phyloP scores from a whole-genome alignment of 2,797 vertebrate species.

The Hoplostethus atlanticus region DNA sequence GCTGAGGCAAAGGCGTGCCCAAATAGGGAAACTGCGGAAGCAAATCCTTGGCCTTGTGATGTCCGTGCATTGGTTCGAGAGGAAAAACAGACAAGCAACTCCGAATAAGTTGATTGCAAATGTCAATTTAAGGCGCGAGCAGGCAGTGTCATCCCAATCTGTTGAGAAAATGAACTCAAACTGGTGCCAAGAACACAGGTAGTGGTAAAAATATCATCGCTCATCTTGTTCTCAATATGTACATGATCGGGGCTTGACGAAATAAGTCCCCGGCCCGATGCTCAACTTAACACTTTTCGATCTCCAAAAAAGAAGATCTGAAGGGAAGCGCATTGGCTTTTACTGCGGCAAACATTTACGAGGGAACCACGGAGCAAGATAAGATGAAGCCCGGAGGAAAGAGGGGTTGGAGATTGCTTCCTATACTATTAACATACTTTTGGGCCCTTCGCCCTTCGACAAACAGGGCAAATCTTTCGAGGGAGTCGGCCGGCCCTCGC shows the following conservation, averaged over 20 bases:
- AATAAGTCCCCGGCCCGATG: conserved; percentile 37
- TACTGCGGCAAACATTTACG: conserved; percentile 36
- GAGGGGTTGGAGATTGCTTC: background rate
- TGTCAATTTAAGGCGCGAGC: background rate
- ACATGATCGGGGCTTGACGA: conserved; percentile 57
- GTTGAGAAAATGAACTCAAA: conserved; percentile 6
- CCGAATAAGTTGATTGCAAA: too few species aligned
- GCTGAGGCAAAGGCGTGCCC: too few species aligned
- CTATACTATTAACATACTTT: conserved; percentile 19
- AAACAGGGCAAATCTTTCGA: background rate
- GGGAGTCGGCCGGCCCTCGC: background rate
- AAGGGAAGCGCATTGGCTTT: conserved; percentile 9
- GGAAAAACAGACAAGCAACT: too few species aligned
- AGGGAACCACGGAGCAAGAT: conserved; percentile 9
- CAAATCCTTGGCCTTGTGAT: too few species aligned
- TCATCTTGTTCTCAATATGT: conserved; percentile 49
- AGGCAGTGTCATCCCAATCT: background rate
- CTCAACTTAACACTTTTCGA: conserved; percentile 6
- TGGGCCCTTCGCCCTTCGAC: background rate
- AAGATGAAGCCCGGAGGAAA: background rate
- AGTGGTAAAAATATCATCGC: conserved; percentile 41
- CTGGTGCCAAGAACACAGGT: conserved; percentile 26
- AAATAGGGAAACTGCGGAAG: too few species aligned
- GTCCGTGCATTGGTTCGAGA: too few species aligned
- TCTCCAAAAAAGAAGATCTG: conserved; percentile 37